These are phyloP conservation scores for Plumapathes pennacea DNA, from an alignment of 92 coral and sea anemone species.

Conservation along the genomic window DNA sequence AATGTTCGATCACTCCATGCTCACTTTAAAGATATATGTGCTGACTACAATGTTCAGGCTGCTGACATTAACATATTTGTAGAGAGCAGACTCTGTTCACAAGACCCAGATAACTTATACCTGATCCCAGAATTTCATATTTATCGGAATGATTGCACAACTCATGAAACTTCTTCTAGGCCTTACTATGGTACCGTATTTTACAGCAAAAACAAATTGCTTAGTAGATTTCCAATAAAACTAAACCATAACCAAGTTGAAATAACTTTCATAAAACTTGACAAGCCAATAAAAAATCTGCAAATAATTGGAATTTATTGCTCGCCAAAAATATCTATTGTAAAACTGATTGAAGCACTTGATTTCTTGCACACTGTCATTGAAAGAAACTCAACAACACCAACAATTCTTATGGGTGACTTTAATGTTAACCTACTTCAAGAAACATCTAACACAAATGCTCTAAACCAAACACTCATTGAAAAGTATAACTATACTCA, in stretches of 20 bases:
- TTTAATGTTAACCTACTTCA: slow-evolving; percentile 34
- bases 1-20: slow-evolving; percentile 62
- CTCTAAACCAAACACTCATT: slow-evolving; percentile 32
- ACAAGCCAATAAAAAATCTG: slow-evolving; percentile 22
- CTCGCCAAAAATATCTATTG: slow-evolving; percentile 34
- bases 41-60: slow-evolving; percentile 49
- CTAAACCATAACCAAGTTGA: slow-evolving; percentile 50
- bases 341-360: slow-evolving; percentile 31
- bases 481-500: slow-evolving; percentile 51
- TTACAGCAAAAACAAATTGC: slow-evolving; percentile 21
- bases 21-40: slow-evolving; percentile 37
- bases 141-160: slow-evolving; percentile 42
- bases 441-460: slow-evolving; percentile 17
- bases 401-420: slow-evolving; percentile 42
- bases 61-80: slow-evolving; percentile 49
- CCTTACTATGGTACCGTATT: slow-evolving; percentile 43
- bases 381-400: slow-evolving; percentile 29
- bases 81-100: slow-evolving; percentile 33
- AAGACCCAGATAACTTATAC: slow-evolving; percentile 32
- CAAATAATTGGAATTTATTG: slow-evolving; percentile 58
- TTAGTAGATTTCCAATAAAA: slow-evolving; percentile 23
- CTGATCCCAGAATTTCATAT: slow-evolving; percentile 27
- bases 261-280: slow-evolving; percentile 21
- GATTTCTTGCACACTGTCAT: slow-evolving; percentile 24
- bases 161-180: slow-evolving; percentile 17